A percentile compares a stretch with the other conserved stretches of the same genome.
These are phyloP conservation scores for Perithous albicinctus DNA, from an alignment of 2,888 invertebrate species.

Conservation along the genomic window DNA sequence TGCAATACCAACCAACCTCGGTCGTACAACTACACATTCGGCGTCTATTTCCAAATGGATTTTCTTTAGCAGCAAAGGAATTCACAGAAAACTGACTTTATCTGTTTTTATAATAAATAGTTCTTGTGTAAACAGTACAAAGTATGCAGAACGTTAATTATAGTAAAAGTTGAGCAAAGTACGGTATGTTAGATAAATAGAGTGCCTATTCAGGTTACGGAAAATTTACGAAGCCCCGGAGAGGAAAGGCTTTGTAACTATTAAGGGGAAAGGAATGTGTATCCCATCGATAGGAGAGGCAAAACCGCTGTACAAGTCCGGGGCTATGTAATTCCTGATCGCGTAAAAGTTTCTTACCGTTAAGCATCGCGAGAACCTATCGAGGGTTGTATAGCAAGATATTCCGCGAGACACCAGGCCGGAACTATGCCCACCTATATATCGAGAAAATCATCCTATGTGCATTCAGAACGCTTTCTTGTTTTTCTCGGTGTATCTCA, in stretches of 20 bases:
- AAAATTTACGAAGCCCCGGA: neutral
- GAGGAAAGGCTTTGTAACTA: neutral
- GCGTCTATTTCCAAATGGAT: too few relatives aligned
- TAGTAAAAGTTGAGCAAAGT: too few relatives aligned
- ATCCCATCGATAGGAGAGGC: neutral
- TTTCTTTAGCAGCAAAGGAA: too few relatives aligned
- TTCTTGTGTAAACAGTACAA: neutral
- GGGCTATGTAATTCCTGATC: constrained; percentile 1
- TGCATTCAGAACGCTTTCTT: neutral
- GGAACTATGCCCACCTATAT: neutral
- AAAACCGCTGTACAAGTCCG: too few relatives aligned
- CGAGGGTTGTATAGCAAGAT: neutral
- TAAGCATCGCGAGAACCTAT: neutral
- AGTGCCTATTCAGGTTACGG: too few relatives aligned
- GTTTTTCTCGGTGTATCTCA: neutral
- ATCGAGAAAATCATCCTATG: neutral
- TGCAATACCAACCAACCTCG: too few relatives aligned
- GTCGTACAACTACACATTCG: too few relatives aligned
- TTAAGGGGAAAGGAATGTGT: neutral
- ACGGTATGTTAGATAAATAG: too few relatives aligned
- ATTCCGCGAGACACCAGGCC: constrained; percentile 6
- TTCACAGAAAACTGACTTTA: too few relatives aligned
- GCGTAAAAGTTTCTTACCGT: constrained; percentile 8
- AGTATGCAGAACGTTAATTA: neutral
- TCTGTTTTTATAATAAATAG: too few relatives aligned